Conservation (phyloP, 2,888 invertebrate species). For the Augiades crinisus region DNA sequence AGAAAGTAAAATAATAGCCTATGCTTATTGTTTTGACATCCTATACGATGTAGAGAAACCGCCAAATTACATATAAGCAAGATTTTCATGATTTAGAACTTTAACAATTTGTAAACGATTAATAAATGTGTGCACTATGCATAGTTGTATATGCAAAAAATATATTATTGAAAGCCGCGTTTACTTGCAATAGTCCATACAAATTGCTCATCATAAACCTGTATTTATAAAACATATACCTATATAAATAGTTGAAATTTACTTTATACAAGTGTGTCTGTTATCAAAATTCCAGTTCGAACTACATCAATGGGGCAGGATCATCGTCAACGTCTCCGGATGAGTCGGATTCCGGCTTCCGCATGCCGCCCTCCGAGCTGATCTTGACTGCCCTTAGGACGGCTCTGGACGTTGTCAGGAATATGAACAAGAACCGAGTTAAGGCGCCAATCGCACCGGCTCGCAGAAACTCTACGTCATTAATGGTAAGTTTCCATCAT, state of each 20-base stretch:
- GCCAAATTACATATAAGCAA: no score
- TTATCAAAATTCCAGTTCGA: slow-evolving; percentile 36
- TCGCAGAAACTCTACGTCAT: slow-evolving; percentile 39
- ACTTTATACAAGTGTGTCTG: not conserved
- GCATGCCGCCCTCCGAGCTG: slow-evolving; percentile 64
- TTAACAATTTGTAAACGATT: no score
- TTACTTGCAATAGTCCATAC: no score
- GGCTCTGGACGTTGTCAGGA: slow-evolving; percentile 67
- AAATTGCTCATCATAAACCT: no score
- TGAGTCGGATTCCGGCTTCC: slow-evolving; percentile 36
- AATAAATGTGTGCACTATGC: no score
- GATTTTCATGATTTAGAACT: no score
- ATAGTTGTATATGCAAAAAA: no score
- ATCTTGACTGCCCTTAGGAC: slow-evolving; percentile 69
- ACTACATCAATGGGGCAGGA: slow-evolving; percentile 41
- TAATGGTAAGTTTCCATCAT: slow-evolving; percentile 55
- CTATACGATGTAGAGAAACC: no score
- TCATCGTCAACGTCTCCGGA: slow-evolving; percentile 28
- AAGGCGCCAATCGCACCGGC: slow-evolving; percentile 31
- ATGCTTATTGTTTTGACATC: no score
- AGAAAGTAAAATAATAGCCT: no score
- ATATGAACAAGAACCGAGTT: slow-evolving; percentile 61
- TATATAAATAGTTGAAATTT: not conserved
- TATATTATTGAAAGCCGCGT: no score
- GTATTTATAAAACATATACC: no score